Evolutionary conservation across 1,140 invertebrate genomes (phyloP).

Genomic region (Polyergus mexicanus): DNA sequence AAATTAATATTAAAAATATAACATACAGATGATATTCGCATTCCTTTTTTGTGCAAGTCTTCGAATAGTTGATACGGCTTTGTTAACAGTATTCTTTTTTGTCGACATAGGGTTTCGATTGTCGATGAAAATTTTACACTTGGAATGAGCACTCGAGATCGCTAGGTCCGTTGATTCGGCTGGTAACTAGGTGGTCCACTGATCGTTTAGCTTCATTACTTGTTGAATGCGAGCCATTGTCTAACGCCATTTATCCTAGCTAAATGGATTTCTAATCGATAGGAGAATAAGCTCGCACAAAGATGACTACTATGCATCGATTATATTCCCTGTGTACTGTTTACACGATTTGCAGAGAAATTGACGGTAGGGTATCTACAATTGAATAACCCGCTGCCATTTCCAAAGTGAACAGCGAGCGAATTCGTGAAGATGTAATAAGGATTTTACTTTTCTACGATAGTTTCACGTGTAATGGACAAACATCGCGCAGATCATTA

Average conservation of each 20-base stretch:
- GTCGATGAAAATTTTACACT: not conserved
- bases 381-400: not conserved
- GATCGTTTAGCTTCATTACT: constrained; percentile 75
- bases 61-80: not conserved
- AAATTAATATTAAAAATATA: not conserved
- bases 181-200: constrained; percentile 62
- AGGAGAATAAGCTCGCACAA: constrained; percentile 75
- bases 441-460: not conserved
- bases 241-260: constrained; percentile 71
- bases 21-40: not conserved
- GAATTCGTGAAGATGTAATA: not conserved
- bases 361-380: not conserved
- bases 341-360: constrained; percentile 61
- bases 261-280: constrained; percentile 78
- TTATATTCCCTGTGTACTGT: constrained; percentile 64
- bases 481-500: not conserved
- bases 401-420: not conserved
- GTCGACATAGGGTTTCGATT: not conserved
- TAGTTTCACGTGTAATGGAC: not conserved
- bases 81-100: not conserved
- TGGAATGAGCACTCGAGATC: constrained; percentile 22
- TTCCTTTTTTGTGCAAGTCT: not conserved
- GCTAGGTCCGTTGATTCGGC: constrained; percentile 53
- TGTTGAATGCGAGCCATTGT: constrained; percentile 76
- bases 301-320: constrained; percentile 61